Percentiles rank a stretch among this genome's conserved stretches.
Evolutionary conservation across 2,797 vertebrate genomes (phyloP).

Genomic region (Sebastes diploproa): DNA sequence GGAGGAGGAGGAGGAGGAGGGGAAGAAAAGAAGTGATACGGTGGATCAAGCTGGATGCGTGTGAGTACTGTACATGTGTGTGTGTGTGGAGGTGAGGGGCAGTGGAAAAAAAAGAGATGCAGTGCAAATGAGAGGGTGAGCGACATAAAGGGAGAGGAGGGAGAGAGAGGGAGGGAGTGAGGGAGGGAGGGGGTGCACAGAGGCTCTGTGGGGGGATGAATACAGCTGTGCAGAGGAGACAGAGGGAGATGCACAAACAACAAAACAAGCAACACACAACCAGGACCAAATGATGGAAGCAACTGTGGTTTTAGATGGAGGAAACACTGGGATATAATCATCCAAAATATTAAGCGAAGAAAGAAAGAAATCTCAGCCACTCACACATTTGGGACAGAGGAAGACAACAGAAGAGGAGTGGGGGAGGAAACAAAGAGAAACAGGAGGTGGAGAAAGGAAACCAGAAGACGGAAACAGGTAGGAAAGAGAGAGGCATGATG

Average conservation of each 20-base stretch:
- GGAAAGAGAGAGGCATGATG: slow-evolving; percentile 21
- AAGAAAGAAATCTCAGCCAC: slow-evolving; percentile 18
- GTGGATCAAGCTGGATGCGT: slow-evolving; percentile 19
- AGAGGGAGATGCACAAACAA: slow-evolving; percentile 70
- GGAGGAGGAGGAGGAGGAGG: neutral
- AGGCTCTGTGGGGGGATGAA: slow-evolving; percentile 71
- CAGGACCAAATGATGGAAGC: slow-evolving; percentile 5
- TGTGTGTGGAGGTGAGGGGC: neutral
- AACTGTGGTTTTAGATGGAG: slow-evolving; percentile 38
- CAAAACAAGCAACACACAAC: slow-evolving; percentile 36
- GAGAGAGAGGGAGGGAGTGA: neutral
- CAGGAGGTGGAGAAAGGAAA: slow-evolving; percentile 23
- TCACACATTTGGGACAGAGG: slow-evolving; percentile 26
- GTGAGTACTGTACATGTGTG: neutral
- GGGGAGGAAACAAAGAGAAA: slow-evolving; percentile 54
- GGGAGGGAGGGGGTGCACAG: slow-evolving; percentile 24
- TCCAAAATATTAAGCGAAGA: slow-evolving; percentile 16
- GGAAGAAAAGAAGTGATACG: neutral
- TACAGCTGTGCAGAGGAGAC: slow-evolving; percentile 83
- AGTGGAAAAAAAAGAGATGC: slow-evolving; percentile 6
- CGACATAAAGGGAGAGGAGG: slow-evolving; percentile 32
- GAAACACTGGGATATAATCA: slow-evolving; percentile 37
- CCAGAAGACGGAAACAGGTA: slow-evolving; percentile 60
- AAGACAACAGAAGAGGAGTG: slow-evolving; percentile 43
- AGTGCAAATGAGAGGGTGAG: slow-evolving; percentile 51